Conservation (phyloP, 2,797 vertebrate genomes). For the Protosalanx chinensis region DNA sequence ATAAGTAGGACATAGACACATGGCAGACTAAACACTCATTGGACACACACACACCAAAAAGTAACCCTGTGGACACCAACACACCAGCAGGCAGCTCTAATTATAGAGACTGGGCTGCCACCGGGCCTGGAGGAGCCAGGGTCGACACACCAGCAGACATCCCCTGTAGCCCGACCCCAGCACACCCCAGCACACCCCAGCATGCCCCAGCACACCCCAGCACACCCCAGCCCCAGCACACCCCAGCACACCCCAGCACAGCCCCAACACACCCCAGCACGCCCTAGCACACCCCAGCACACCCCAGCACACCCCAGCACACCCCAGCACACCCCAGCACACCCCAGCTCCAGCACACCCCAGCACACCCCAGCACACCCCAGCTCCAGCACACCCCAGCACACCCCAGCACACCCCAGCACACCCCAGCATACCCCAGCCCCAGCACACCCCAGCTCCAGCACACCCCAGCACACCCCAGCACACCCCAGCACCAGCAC, state of each 20-base stretch:
- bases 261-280: not conserved
- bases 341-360: too few relatives aligned
- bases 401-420: too few relatives aligned
- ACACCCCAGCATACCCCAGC: too few relatives aligned
- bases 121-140: constrained; percentile 8
- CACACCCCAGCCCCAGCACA: not conserved
- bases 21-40: not conserved
- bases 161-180: not conserved
- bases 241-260: not conserved
- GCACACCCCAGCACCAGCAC: too few relatives aligned
- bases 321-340: too few relatives aligned
- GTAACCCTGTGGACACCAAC: not conserved
- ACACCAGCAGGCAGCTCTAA: constrained; percentile 10
- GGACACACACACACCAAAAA: constrained; percentile 4
- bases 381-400: too few relatives aligned
- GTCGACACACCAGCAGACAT: constrained; percentile 6
- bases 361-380: too few relatives aligned
- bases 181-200: not conserved
- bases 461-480: too few relatives aligned
- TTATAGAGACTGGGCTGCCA: constrained; percentile 16
- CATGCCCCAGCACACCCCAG: not conserved
- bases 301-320: too few relatives aligned
- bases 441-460: too few relatives aligned
- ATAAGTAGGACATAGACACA: constrained; percentile 1
- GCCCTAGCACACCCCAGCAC: too few relatives aligned